These are phyloP conservation scores for Philonicus albiceps DNA, from an alignment of 2,888 invertebrate species.

Conservation along the genomic window DNA sequence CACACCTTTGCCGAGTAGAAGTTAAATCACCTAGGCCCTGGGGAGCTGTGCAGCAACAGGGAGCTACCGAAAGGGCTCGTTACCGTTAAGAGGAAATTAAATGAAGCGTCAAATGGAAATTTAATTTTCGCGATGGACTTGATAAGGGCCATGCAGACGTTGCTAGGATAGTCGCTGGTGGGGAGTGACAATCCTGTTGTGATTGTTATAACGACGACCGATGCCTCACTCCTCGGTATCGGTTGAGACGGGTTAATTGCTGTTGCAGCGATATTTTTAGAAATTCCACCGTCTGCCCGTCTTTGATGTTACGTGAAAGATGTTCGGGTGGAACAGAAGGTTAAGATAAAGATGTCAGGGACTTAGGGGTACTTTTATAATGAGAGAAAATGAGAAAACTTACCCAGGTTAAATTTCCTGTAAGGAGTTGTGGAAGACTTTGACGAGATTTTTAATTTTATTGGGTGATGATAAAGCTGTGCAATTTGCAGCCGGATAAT, in stretches of 20 bases:
- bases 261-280: not conserved
- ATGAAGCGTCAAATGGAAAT: slow-evolving; percentile 14
- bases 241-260: slow-evolving; percentile 15
- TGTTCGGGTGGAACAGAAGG: not conserved
- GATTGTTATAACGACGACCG: not conserved
- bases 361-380: not conserved
- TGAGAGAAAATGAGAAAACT: not conserved
- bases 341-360: not conserved
- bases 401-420: not conserved
- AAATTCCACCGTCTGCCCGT: not conserved
- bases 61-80: not conserved
- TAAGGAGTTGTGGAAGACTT: not conserved
- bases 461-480: not conserved
- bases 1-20: not conserved
- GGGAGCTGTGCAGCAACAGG: not conserved
- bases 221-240: too few species aligned
- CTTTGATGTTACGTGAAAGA: not conserved
- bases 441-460: not conserved
- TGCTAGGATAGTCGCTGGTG: too few species aligned
- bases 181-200: not conserved
- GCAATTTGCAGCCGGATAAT: not conserved
- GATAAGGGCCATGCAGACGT: not conserved
- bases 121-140: not conserved
- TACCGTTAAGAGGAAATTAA: slow-evolving; percentile 13
- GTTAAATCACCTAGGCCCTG: not conserved